A percentile compares a stretch with the other conserved stretches of the same genome.
phyloP scores from a whole-genome alignment of 1,140 invertebrate genomes.

The Gonioctena quinquepunctata region DNA sequence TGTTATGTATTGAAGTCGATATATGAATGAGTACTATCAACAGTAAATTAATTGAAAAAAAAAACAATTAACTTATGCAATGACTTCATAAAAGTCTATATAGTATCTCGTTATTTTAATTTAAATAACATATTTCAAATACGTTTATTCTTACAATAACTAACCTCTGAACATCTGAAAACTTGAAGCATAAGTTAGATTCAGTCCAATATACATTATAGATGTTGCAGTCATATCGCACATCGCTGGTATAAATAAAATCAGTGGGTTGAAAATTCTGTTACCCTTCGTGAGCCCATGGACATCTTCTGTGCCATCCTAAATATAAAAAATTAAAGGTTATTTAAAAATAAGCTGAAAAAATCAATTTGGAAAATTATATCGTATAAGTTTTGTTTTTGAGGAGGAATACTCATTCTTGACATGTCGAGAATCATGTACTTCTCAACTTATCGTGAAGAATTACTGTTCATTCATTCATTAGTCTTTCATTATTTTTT shows the following conservation, averaged over 20 bases:
- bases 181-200: constrained; percentile 89
- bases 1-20: too few relatives aligned
- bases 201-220: constrained; percentile 89
- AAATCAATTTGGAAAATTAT: too few relatives aligned
- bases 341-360: too few relatives aligned
- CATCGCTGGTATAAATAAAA: constrained; percentile 82
- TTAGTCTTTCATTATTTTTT: too few relatives aligned
- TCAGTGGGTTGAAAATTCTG: constrained; percentile 75
- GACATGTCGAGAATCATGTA: too few relatives aligned
- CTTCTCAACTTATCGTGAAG: too few relatives aligned
- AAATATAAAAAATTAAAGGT: too few relatives aligned
- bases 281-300: constrained; percentile 68
- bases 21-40: background rate
- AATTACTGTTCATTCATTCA: too few relatives aligned
- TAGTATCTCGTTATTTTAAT: background rate
- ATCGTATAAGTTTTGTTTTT: too few relatives aligned
- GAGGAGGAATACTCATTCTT: too few relatives aligned
- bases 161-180: constrained; percentile 95
- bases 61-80: background rate
- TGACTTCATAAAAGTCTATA: background rate
- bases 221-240: constrained; percentile 85
- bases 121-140: background rate
- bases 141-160: too few relatives aligned
- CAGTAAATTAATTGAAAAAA: too few relatives aligned
- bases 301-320: constrained; percentile 63